Percentiles rank a stretch among this genome's conserved stretches.
Conservation (phyloP, 2,113 vertebrate genomes). For the Paracanthobrama guichenoti region DNA sequence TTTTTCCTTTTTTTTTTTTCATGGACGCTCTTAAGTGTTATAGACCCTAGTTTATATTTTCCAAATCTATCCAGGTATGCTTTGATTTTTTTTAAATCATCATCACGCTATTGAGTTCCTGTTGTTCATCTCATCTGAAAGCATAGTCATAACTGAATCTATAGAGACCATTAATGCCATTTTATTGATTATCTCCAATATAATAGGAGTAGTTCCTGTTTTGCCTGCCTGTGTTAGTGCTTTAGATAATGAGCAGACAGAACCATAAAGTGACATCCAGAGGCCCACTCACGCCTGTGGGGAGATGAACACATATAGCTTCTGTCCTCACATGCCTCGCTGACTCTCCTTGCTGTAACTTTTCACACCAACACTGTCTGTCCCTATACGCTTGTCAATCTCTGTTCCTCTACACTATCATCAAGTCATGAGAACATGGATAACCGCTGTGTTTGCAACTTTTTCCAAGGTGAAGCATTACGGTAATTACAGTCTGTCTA, state of each 20-base stretch:
- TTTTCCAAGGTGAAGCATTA: slow-evolving; percentile 39
- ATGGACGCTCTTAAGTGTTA: not conserved
- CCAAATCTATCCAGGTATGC: not conserved
- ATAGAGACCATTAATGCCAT: slow-evolving; percentile 9
- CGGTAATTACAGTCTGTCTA: slow-evolving; percentile 33
- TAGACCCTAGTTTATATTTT: not conserved
- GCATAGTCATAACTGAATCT: slow-evolving; percentile 25
- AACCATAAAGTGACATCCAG: slow-evolving; percentile 45
- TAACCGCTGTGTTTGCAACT: not conserved
- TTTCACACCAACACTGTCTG: slow-evolving; percentile 55
- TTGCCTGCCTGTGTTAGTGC: slow-evolving; percentile 42
- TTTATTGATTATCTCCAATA: slow-evolving; percentile 32
- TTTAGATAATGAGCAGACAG: slow-evolving; percentile 45
- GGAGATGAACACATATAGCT: slow-evolving; percentile 64
- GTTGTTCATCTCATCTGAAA: slow-evolving; percentile 15
- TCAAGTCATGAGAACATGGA: slow-evolving; percentile 31
- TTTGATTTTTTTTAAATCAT: not conserved
- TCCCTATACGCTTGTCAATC: slow-evolving; percentile 29
- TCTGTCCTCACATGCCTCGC: slow-evolving; percentile 66
- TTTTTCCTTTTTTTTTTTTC: not conserved
- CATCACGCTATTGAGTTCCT: not conserved
- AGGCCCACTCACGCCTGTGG: slow-evolving; percentile 63
- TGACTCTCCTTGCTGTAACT: slow-evolving; percentile 63
- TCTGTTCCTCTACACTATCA: slow-evolving; percentile 19
- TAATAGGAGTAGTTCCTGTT: slow-evolving; percentile 33